These are phyloP conservation scores for Meleagris gallopavo DNA, from an alignment of 2,113 vertebrate species.

Conservation along the genomic window DNA sequence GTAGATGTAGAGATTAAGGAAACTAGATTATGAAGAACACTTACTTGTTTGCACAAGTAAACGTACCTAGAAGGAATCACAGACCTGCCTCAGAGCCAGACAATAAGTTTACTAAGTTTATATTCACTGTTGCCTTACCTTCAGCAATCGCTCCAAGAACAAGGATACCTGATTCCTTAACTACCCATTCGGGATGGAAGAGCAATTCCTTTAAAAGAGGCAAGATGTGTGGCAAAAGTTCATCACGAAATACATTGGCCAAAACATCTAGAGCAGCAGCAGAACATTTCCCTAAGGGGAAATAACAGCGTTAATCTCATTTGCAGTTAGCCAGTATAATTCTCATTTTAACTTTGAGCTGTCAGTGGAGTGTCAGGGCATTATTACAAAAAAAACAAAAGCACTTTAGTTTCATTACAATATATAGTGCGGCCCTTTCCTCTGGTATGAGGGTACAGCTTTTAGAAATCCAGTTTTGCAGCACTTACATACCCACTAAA, in stretches of 20 bases:
- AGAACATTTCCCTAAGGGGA: constrained; percentile 91
- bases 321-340: background rate
- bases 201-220: constrained; percentile 95
- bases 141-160: constrained; percentile 97
- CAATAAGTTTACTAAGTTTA: background rate
- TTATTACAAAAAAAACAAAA: background rate
- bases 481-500: background rate
- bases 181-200: constrained; percentile 94
- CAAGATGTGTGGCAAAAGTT: constrained; percentile 92
- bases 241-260: constrained; percentile 96
- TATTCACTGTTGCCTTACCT: constrained; percentile 75
- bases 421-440: background rate
- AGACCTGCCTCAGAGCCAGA: background rate
- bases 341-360: background rate
- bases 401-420: background rate
- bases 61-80: background rate
- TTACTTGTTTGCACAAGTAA: background rate
- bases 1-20: background rate
- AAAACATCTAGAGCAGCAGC: constrained; percentile 94
- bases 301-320: background rate
- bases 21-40: background rate
- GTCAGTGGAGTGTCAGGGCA: background rate
- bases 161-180: constrained; percentile 97
- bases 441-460: background rate
- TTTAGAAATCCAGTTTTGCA: background rate